Base-by-base conservation (phyloP, 2,888 invertebrate genomes). In the Chrysolina haemoptera region DNA sequence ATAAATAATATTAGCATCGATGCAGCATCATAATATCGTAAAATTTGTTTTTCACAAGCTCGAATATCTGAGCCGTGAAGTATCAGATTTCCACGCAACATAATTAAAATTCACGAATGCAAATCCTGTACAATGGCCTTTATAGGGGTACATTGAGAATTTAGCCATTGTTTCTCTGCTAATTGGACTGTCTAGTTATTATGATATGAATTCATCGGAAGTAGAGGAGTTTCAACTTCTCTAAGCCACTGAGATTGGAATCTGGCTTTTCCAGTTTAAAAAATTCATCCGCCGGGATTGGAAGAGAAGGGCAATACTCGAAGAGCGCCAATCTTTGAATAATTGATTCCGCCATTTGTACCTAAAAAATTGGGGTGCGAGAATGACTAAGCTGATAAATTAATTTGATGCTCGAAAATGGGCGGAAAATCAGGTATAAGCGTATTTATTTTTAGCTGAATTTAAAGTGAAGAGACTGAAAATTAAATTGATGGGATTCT, bases 181-280 rank as follows among this genome's bases (percentile, higher is more conserved):
- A 70, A 70, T 70, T 65, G 65, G 70, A 65, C 43, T 63, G 43
- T 50, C 65, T 70, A 65, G 63, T 70, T 70, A 70, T 63, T 70
- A 70, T 65, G 70, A 70, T 59, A 70, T 70, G 70, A 65, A 35
- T 59, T 70, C 70, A 70, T 43, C 55, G 59, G 70, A 46, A 53
- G 18, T 53, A 22, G 65, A 43, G 65, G 55, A 70, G 55, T 65
- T 70, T 50, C 70, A 70, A 43, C 41, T 65, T 59, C 40, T 55
- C 65, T 70, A 65, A 46, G 27, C 27, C 14, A n/a, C n/a, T 27
- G n/a, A 8, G 35, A 35, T 27, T 22, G 4, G 14, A 6, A 59
- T 27, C 35, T 59, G 14, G 35, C 35, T 14, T 59, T 59, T 35
- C 16, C 22, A 27, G 9, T 14, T n/a, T 35, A 27, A 59, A 59